Percentiles rank a stretch among this genome's conserved stretches.
Evolutionary conservation across 2,888 invertebrate species (phyloP).

Genomic region (Coremacera marginata): DNA sequence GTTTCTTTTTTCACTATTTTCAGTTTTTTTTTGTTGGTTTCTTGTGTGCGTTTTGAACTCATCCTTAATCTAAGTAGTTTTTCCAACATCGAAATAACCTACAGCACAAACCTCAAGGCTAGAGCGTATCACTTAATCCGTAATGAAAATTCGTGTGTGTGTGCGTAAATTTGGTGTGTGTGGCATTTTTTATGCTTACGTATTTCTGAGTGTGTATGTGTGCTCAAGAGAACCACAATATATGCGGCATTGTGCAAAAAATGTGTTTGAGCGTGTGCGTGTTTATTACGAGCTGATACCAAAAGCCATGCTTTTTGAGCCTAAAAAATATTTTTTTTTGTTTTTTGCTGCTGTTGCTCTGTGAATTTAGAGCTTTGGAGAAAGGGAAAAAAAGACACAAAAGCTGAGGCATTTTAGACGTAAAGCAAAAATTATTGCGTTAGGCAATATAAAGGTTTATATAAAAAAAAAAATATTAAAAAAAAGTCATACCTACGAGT

Average conservation of each 20-base stretch:
- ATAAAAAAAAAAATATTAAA: too few species aligned
- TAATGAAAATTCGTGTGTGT: conserved; percentile 23
- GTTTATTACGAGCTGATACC: conserved; percentile 34
- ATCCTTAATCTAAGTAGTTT: neutral
- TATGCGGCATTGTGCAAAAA: too few species aligned
- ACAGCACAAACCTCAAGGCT: conserved; percentile 1
- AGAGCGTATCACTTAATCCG: conserved; percentile 33
- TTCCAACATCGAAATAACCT: neutral
- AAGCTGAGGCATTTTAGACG: conserved; percentile 18
- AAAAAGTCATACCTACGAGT: too few species aligned
- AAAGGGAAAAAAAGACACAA: neutral
- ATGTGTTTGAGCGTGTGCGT: conserved; percentile 3
- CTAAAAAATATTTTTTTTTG: neutral
- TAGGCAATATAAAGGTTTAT: neutral
- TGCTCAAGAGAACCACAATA: neutral
- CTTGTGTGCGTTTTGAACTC: neutral
- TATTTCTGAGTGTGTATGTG: neutral
- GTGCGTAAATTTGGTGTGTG: neutral
- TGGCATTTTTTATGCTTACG: neutral
- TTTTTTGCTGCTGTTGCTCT: neutral
- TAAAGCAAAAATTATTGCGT: conserved; percentile 16
- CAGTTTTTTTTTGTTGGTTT: neutral
- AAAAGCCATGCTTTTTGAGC: conserved; percentile 21
- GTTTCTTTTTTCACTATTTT: conserved; percentile 4
- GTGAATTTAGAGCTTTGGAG: too few species aligned